phyloP scores from a whole-genome alignment of 2,888 invertebrate species.

The Troides helena region DNA sequence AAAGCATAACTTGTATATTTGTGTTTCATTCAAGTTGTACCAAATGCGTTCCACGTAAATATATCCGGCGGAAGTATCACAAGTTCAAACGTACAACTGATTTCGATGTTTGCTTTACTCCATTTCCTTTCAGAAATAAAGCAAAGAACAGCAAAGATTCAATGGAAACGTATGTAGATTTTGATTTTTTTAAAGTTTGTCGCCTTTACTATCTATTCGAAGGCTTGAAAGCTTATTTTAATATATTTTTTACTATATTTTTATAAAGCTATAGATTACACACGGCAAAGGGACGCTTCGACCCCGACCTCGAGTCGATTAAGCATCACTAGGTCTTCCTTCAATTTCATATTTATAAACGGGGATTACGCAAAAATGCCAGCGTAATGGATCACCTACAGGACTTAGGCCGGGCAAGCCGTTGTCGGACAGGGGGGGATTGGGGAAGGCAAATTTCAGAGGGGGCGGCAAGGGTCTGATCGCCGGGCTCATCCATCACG shows the following conservation, averaged over 20 bases:
- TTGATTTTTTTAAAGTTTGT: neutral
- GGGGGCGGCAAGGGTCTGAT: conserved; percentile 74
- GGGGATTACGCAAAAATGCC: conserved; percentile 80
- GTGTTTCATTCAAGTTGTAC: neutral
- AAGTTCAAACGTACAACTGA: neutral
- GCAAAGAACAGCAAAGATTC: too few species aligned
- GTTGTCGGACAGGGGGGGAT: conserved; percentile 53
- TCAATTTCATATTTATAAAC: conserved; percentile 81
- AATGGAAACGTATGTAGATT: too few species aligned
- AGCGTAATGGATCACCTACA: conserved; percentile 79
- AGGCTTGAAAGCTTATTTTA: neutral
- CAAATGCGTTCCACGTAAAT: neutral
- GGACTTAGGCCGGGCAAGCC: conserved; percentile 66
- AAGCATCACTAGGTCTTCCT: conserved; percentile 78
- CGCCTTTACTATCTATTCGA: neutral
- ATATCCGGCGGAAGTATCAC: neutral
- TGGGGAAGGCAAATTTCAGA: conserved; percentile 68
- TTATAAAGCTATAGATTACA: conserved; percentile 68
- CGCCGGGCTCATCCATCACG: conserved; percentile 78
- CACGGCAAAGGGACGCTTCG: conserved; percentile 58
- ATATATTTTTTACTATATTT: conserved; percentile 37
- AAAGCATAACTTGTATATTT: conserved; percentile 18
- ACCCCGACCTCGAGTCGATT: conserved; percentile 79
- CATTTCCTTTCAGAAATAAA: too few species aligned
- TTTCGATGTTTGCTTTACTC: neutral